Conservation (phyloP, 1,140 invertebrate genomes). For the Drosophila pallidifrons region DNA sequence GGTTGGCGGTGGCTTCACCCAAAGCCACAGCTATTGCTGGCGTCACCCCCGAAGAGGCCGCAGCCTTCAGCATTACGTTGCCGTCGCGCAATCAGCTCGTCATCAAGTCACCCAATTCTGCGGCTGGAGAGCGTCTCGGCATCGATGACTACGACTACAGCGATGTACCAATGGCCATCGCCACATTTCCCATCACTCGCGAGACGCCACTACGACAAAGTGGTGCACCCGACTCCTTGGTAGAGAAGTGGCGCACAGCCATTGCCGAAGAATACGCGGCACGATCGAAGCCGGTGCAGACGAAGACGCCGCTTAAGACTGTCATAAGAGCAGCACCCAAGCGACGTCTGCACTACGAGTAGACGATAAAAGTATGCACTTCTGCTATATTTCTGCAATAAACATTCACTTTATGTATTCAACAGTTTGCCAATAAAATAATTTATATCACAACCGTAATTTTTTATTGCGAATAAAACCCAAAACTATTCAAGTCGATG, state of each 20-base stretch:
- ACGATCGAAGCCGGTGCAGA: conserved; percentile 40
- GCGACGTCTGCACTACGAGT: conserved; percentile 66
- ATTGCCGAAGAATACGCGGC: conserved; percentile 79
- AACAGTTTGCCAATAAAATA: conserved; percentile 76
- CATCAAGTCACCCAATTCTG: conserved; percentile 71
- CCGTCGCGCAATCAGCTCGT: conserved; percentile 78
- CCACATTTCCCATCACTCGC: conserved; percentile 53
- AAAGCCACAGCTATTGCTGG: conserved; percentile 90
- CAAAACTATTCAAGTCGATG: conserved; percentile 8
- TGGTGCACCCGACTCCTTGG: conserved; percentile 49
- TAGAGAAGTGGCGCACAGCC: conserved; percentile 72
- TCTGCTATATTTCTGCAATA: conserved; percentile 2
- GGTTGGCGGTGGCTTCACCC: conserved; percentile 88
- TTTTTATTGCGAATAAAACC: conserved; percentile 35
- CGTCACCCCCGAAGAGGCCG: conserved; percentile 86
- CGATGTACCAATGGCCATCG: conserved; percentile 44
- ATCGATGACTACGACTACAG: conserved; percentile 76
- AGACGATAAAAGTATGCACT: conserved; percentile 6
- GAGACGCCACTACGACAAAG: conserved; percentile 47
- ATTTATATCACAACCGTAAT: conserved; percentile 7
- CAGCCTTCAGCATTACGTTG: conserved; percentile 79
- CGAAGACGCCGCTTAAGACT: conserved; percentile 31
- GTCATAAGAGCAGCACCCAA: conserved; percentile 62
- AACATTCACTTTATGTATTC: conserved; percentile 44
- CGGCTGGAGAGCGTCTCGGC: conserved; percentile 50